Conservation (phyloP, 2,888 invertebrate genomes). For the Escarpia spicata region DNA sequence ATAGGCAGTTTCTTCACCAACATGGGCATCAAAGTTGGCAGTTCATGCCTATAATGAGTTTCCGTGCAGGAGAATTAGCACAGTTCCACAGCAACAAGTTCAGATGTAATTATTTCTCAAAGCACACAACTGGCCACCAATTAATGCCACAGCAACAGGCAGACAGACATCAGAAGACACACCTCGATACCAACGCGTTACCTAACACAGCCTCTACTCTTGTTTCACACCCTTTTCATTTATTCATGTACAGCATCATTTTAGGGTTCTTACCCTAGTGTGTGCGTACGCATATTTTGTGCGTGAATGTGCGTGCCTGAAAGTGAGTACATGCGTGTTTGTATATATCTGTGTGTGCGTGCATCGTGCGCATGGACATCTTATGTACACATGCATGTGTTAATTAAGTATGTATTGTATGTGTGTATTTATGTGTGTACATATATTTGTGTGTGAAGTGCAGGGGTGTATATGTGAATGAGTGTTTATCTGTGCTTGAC, state of each 20-base stretch:
- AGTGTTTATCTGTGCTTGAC: not conserved
- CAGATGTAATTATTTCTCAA: not conserved
- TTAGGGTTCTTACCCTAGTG: not conserved
- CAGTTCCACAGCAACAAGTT: not conserved
- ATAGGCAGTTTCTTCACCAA: not conserved
- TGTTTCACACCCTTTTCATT: not conserved
- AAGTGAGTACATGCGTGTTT: not conserved
- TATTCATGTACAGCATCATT: not conserved
- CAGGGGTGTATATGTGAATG: not conserved
- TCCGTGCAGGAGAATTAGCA: not conserved
- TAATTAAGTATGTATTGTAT: no score
- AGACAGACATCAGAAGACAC: not conserved
- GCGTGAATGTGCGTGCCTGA: not conserved
- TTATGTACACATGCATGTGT: no score
- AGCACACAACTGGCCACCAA: slow-evolving; percentile 1
- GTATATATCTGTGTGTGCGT: no score
- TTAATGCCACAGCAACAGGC: not conserved
- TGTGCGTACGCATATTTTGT: not conserved
- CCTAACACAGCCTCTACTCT: not conserved
- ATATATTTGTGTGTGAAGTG: not conserved
- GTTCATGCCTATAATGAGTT: not conserved
- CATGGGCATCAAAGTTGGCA: not conserved
- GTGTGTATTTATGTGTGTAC: no score
- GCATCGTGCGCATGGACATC: no score
- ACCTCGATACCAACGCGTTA: not conserved